Evolutionary conservation across 2,797 vertebrate genomes (phyloP).

Genomic region (Malurus leucopterus): DNA sequence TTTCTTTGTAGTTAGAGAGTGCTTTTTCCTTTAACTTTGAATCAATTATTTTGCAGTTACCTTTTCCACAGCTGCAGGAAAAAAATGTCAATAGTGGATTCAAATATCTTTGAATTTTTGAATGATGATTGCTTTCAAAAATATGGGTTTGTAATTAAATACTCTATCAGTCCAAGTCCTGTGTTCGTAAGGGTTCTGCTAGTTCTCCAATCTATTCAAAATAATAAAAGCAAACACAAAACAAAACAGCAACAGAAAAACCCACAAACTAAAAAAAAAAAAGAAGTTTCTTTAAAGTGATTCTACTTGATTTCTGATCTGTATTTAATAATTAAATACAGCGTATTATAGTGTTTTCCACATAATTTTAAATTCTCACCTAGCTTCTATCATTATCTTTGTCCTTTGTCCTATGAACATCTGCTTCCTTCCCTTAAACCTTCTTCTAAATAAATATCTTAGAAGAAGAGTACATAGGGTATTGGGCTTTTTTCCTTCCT

Average conservation of each 20-base stretch:
- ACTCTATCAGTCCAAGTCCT: not conserved
- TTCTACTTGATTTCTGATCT: not conserved
- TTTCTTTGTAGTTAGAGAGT: not conserved
- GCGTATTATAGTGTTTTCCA: not conserved
- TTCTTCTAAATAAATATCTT: not conserved
- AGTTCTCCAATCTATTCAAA: not conserved
- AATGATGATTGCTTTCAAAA: not conserved
- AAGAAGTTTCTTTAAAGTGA: not conserved
- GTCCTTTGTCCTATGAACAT: not conserved
- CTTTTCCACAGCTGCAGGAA: not conserved
- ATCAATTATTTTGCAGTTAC: not conserved
- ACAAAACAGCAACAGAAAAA: not conserved
- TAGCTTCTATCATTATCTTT: not conserved
- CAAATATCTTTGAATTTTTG: not conserved
- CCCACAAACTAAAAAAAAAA: not conserved
- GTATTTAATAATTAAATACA: not conserved
- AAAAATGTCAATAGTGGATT: not conserved
- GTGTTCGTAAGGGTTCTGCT: not conserved
- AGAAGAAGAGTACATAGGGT: not conserved
- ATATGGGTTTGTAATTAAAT: not conserved
- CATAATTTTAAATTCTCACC: not conserved
- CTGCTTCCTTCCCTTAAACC: not conserved
- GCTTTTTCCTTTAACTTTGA: not conserved
- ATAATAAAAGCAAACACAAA: not conserved
- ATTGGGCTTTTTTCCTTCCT: not conserved